phyloP scores from a whole-genome alignment of 2,888 invertebrate species.

The Stegophylla sp. region DNA sequence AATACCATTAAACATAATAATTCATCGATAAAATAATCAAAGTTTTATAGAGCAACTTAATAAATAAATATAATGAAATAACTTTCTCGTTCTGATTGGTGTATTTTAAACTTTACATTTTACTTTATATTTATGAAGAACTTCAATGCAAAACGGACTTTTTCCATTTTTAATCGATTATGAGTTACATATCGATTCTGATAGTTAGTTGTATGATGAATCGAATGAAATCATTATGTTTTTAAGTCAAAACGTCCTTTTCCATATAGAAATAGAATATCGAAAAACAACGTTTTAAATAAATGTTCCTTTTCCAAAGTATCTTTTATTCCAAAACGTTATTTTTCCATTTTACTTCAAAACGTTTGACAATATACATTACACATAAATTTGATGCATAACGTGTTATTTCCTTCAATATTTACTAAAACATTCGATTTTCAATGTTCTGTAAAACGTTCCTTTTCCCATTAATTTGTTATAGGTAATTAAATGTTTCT shows the following conservation, averaged over 20 bases:
- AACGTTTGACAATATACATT: not conserved
- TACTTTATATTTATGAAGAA: no score
- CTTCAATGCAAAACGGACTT: no score
- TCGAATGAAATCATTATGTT: not conserved
- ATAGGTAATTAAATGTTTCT: slow-evolving; percentile 12
- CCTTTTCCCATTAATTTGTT: slow-evolving; percentile 6
- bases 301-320: slow-evolving; percentile 15
- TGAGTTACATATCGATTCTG: not conserved
- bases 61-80: no score
- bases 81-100: no score
- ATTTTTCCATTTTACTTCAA: slow-evolving; percentile 7
- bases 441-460: not conserved
- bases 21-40: no score
- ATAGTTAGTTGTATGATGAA: not conserved
- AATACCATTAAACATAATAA: no score
- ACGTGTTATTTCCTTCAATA: no score
- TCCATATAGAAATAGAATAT: not conserved
- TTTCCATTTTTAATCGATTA: not conserved
- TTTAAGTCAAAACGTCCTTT: not conserved
- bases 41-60: no score
- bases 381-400: not conserved
- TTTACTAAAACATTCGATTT: no score
- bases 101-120: no score
- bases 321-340: not conserved
- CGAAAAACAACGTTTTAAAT: not conserved